Base-by-base conservation (phyloP, 1,140 invertebrate species). In the Caenorhabditis brenneri region DNA sequence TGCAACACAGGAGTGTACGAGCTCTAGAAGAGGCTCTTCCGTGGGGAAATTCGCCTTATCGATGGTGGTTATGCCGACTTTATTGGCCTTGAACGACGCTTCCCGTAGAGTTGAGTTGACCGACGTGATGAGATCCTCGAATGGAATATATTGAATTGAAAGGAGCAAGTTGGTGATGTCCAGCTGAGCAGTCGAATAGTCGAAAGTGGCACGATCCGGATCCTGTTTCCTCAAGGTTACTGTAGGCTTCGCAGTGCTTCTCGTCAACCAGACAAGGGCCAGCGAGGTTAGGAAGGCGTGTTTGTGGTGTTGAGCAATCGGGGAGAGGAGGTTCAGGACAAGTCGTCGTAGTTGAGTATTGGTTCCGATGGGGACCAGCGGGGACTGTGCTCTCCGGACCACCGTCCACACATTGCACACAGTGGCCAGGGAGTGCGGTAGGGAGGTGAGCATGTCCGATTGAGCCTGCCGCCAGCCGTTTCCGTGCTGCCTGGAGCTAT, bases 271-370 rank as follows among this genome's bases (percentile, higher is more conserved):
- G 46, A 95, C 95, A 51, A 96, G 94, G n/a, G 95, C 95, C 84
- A 97, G 93, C 16, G 95, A 94, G 24, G 94, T 94, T 74, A 97
- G 91, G 84, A 97, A 95, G 89, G 94, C 94, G 16, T 93, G 92
- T 39, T 95, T 94, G 91, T 97, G 95, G 89, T 95, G 94, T 51
- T 95, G 93, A 19, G 95, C 95, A 60, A 97, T 94, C 1, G 96
- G 95, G 88, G 95, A 95, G 0, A 97, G 90, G 81, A 96, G 94
- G 89, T 96, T 95, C 79, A 97, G 90, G 33, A 97, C 92, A 86
- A 95, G 94, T 87, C 95, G 94, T 81, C 94, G 94, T 0, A 95
- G 93, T 91, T 94, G 85, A 48, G 88, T 85, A 85, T 80, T 79
- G 15, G 19, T 82, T 80, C 69, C 84, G 36, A 60, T 86, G 39